Percentiles rank a stretch among this genome's conserved stretches.
Evolutionary conservation across 2,113 vertebrate genomes (phyloP).

Genomic region (Hymenochirus boettgeri): DNA sequence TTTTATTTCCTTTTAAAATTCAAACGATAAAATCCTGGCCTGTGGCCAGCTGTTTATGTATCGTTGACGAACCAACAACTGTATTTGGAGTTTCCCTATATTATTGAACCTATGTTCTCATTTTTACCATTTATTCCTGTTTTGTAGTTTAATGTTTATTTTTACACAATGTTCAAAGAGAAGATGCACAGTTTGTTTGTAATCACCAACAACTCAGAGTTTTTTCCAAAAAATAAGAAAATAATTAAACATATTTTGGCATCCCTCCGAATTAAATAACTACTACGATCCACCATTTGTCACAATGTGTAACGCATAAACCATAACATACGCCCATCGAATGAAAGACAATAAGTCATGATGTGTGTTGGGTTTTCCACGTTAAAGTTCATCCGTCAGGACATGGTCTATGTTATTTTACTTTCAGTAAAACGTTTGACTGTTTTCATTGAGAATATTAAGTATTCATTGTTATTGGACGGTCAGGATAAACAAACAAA

Average conservation of each 20-base stretch:
- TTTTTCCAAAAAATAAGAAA: constrained; percentile 1
- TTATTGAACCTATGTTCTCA: constrained; percentile 12
- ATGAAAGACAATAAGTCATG: neutral
- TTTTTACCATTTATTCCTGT: neutral
- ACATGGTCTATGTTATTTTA: neutral
- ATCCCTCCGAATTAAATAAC: neutral
- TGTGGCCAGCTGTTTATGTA: constrained; percentile 28
- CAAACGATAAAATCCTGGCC: neutral
- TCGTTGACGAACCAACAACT: constrained; percentile 7
- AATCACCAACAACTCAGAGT: neutral
- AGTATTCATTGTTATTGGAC: too few relatives aligned
- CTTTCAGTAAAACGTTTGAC: neutral
- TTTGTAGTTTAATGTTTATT: constrained; percentile 16
- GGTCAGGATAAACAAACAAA: too few relatives aligned
- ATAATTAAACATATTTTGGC: too few relatives aligned
- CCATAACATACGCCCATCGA: constrained; percentile 7
- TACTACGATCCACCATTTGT: constrained; percentile 10
- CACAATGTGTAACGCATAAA: neutral
- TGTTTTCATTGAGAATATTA: too few relatives aligned
- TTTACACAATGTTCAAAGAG: constrained; percentile 14
- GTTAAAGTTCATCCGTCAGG: neutral
- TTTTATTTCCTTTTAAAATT: constrained; percentile 16
- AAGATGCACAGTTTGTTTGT: neutral
- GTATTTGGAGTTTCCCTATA: constrained; percentile 13
- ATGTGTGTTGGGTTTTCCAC: constrained; percentile 11